Conservation (phyloP, 2,888 invertebrate species). For the Diplolepis rosae region DNA sequence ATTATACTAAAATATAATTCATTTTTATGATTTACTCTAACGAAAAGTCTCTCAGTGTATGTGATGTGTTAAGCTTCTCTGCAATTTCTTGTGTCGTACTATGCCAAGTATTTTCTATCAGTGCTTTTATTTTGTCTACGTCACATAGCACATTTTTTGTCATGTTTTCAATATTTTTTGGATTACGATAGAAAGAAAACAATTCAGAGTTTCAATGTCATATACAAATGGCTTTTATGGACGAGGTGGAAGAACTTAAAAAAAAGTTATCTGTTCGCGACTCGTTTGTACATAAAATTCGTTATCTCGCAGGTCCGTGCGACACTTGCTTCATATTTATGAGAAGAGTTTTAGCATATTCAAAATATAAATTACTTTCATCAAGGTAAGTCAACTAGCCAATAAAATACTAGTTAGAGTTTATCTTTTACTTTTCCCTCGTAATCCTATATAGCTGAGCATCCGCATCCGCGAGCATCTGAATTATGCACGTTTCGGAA, state of each 20-base stretch:
- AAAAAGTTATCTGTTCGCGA: constrained; percentile 35
- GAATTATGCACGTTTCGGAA: constrained; percentile 58
- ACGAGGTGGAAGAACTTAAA: constrained; percentile 19
- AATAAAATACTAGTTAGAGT: constrained; percentile 65
- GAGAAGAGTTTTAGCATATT: constrained; percentile 68
- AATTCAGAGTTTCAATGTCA: neutral
- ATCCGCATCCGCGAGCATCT: constrained; percentile 42
- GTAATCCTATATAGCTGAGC: constrained; percentile 29
- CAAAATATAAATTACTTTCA: constrained; percentile 68
- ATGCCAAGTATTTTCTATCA: no score
- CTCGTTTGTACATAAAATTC: constrained; percentile 63
- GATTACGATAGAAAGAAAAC: neutral
- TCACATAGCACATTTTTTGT: no score
- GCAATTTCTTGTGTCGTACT: no score
- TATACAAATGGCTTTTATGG: constrained; percentile 17
- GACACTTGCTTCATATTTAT: constrained; percentile 67
- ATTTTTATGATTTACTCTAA: no score
- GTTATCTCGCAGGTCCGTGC: constrained; percentile 58
- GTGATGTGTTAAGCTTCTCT: no score
- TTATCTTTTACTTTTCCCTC: constrained; percentile 54
- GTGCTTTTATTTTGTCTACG: no score
- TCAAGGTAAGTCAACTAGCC: constrained; percentile 65
- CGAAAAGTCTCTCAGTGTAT: no score
- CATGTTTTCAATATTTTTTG: neutral
- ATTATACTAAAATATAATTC: no score